These are phyloP conservation scores for Araneus ventricosus DNA, from an alignment of 1,140 invertebrate species.

Conservation along the genomic window DNA sequence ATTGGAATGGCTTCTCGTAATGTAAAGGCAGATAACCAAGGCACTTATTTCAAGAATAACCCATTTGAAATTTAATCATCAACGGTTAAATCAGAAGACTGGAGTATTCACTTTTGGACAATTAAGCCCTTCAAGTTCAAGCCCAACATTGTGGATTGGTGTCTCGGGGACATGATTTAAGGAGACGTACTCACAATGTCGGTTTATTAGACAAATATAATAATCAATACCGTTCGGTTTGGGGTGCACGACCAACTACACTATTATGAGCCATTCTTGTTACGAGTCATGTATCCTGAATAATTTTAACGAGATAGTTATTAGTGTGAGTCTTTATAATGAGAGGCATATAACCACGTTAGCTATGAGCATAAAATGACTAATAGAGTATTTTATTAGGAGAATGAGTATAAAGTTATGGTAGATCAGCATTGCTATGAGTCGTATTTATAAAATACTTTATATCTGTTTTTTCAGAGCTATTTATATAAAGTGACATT, in stretches of 20 bases:
- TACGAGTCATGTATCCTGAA: not conserved
- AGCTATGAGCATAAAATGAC: not conserved
- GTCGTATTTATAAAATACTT: not conserved
- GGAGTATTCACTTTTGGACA: not conserved
- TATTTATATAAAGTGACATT: not conserved
- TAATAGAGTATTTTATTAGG: not conserved
- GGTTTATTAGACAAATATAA: not conserved
- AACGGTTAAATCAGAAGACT: not conserved
- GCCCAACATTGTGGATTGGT: not conserved
- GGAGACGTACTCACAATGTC: not conserved
- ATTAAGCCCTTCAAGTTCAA: not conserved
- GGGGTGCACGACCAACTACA: not conserved
- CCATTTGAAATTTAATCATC: slow-evolving; percentile 10
- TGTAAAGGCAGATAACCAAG: not conserved
- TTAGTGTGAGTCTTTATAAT: not conserved
- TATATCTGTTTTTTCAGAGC: not conserved
- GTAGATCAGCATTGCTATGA: not conserved
- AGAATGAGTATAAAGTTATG: not conserved
- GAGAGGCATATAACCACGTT: not conserved
- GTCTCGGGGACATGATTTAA: not conserved
- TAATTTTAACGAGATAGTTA: slow-evolving; percentile 33
- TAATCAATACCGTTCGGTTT: not conserved
- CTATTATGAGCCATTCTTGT: not conserved
- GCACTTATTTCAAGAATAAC: not conserved
- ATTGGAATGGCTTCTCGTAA: not conserved